phyloP scores from a whole-genome alignment of 2,797 vertebrate species.

The Pelochelys cantorii region DNA sequence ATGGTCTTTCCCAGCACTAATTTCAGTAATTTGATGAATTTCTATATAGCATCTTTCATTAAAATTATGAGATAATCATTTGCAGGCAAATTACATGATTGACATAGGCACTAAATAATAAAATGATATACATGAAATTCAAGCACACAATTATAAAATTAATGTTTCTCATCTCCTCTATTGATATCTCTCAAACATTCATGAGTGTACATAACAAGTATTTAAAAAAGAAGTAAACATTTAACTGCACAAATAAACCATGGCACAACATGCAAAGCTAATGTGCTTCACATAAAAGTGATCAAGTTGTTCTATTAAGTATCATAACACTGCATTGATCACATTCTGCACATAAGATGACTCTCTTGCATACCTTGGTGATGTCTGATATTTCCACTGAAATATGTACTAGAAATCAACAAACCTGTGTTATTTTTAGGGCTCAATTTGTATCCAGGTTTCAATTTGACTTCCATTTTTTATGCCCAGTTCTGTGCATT shows the following conservation, averaged over 20 bases:
- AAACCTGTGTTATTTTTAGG: neutral
- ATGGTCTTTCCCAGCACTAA: conserved; percentile 54
- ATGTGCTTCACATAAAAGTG: no score
- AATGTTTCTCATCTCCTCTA: conserved; percentile 29
- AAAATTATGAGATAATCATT: conserved; percentile 61
- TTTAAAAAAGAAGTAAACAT: conserved; percentile 23
- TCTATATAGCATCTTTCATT: conserved; percentile 53
- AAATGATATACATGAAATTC: conserved; percentile 59
- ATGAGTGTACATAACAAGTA: conserved; percentile 6
- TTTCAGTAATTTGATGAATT: conserved; percentile 65
- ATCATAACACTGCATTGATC: neutral
- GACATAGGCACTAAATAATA: conserved; percentile 73
- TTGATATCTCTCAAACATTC: conserved; percentile 14
- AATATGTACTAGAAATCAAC: neutral
- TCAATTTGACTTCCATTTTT: neutral
- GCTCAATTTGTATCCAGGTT: neutral
- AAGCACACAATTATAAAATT: conserved; percentile 50
- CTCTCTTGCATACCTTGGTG: neutral
- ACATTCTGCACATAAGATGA: conserved; percentile 1
- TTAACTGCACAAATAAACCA: neutral
- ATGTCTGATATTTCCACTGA: neutral
- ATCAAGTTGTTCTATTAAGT: no score
- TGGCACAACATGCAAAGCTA: no score
- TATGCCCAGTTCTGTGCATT: neutral
- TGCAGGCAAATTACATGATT: conserved; percentile 66